Evolutionary conservation across 2,797 vertebrate species (phyloP).

Genomic region (Galago senegalensis): DNA sequence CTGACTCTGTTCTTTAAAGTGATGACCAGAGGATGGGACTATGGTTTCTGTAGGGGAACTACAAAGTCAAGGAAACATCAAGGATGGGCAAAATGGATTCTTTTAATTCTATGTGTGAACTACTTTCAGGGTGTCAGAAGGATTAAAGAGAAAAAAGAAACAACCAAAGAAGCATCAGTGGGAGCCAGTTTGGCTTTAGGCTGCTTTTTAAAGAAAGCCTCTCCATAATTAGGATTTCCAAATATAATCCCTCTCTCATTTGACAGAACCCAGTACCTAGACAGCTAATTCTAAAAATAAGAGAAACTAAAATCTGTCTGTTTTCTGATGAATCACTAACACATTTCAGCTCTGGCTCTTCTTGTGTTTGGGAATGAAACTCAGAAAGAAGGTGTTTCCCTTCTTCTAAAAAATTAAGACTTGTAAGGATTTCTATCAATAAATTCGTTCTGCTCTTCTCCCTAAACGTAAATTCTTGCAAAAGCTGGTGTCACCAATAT

Average conservation of each 20-base stretch:
- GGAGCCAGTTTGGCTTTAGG: slow-evolving; percentile 76
- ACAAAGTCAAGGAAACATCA: slow-evolving; percentile 40
- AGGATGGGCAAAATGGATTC: slow-evolving; percentile 20
- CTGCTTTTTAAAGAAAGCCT: slow-evolving; percentile 80
- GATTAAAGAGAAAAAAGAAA: slow-evolving; percentile 69
- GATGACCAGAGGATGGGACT: not conserved
- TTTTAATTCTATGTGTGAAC: slow-evolving; percentile 61
- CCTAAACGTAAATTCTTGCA: not conserved
- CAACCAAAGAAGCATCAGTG: slow-evolving; percentile 50
- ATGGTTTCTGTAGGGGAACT: not conserved
- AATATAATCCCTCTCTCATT: slow-evolving; percentile 78
- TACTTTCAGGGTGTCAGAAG: slow-evolving; percentile 75
- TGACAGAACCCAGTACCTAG: slow-evolving; percentile 76
- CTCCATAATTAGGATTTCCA: slow-evolving; percentile 80
- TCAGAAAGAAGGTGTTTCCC: slow-evolving; percentile 74
- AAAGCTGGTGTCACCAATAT: not conserved
- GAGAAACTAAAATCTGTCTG: slow-evolving; percentile 75
- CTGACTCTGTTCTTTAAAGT: not conserved
- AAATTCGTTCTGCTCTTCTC: not conserved
- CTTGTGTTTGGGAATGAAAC: slow-evolving; percentile 67
- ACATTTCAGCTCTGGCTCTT: slow-evolving; percentile 75
- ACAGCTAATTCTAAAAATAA: slow-evolving; percentile 83
- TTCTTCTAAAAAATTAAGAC: slow-evolving; percentile 67
- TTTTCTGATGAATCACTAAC: slow-evolving; percentile 81
- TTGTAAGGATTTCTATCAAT: not conserved